Evolutionary conservation across 2,797 vertebrate genomes (phyloP), one percentile per base, ranked within the genome.

Genomic region (Notolabrus celidotus): DNA sequence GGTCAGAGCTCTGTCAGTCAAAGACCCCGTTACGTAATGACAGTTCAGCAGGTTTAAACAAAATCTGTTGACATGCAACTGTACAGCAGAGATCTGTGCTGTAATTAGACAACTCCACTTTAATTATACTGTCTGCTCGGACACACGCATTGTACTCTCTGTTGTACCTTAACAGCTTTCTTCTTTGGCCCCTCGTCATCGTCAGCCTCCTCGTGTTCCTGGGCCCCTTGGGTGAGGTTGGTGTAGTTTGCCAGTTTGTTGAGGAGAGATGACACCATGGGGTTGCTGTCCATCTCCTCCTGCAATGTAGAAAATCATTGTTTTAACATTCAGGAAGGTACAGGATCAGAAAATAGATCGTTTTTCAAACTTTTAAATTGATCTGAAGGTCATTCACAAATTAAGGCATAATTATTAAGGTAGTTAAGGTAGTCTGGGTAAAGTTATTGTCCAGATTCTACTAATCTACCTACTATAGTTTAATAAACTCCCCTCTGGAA

Each of bases 201-300:
- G 5, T 95, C 95, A 0, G 93, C 97, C 79, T 97, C 96, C 89
- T 99, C 97, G 0, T 99, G 97, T 74, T 99, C 98, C 39, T 96
- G 94, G 23, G 97, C 98, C 22, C 98, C 98, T 92, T 99, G 98
- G 58, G 95, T 96, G 74, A 99, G 94, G 75, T 98, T 99, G 42
- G 97, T 99, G 90, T 99, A 99, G 88, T 97, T 98, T 36, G 96
- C 97, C 77, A 99, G 91, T 87, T 97, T 99, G 86, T 96, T 96
- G 83, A 99, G 96, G 70, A 99, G 95, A 0, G 97, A 98, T 3
- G 98, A 97, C 85, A 99, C 98, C 98, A 99, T 98, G 79, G 98
- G 98, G 83, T 97, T 97, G 85, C 97, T 99, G 87, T 99, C 98
- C 96, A 99, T 98, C 87, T 99, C 98, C 74, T 99, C 98, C 98